A percentile compares a stretch with the other conserved stretches of the same genome.
These are phyloP conservation scores for Hymenochirus boettgeri DNA, from an alignment of 2,113 vertebrate species.

Conservation along the genomic window DNA sequence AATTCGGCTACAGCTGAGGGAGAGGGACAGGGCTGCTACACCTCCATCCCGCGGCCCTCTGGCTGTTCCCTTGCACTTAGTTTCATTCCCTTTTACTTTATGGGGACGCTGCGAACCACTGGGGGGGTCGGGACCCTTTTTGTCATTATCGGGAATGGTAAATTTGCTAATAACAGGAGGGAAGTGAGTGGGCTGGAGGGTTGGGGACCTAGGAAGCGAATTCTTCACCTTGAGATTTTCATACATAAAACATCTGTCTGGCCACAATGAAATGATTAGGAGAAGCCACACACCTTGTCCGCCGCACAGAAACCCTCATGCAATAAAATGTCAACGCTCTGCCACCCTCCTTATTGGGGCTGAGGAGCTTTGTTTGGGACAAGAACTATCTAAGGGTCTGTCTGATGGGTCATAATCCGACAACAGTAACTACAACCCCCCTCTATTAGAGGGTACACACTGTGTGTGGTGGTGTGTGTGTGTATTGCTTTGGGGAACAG, in stretches of 20 bases:
- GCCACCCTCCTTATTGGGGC: conserved; percentile 45
- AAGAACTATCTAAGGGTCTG: neutral
- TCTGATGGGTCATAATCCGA: too few relatives aligned
- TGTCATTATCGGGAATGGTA: conserved; percentile 24
- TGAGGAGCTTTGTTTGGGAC: conserved; percentile 47
- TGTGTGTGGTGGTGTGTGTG: too few relatives aligned
- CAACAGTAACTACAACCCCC: too few relatives aligned
- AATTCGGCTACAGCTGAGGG: neutral
- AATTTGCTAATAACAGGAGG: conserved; percentile 37
- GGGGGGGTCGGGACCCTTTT: conserved; percentile 17
- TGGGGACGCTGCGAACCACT: conserved; percentile 5
- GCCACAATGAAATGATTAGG: conserved; percentile 64
- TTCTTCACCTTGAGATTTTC: conserved; percentile 58
- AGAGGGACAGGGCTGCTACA: too few relatives aligned
- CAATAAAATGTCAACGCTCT: conserved; percentile 56
- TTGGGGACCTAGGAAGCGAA: conserved; percentile 46
- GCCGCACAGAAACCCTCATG: conserved; percentile 60
- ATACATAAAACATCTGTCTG: conserved; percentile 59
- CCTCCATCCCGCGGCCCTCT: too few relatives aligned
- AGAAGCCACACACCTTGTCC: conserved; percentile 49
- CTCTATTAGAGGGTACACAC: too few relatives aligned
- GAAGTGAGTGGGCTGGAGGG: conserved; percentile 56
- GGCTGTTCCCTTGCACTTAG: too few relatives aligned
- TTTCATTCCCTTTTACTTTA: conserved; percentile 21
- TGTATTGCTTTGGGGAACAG: too few relatives aligned